Percentiles rank a stretch among this genome's conserved stretches.
phyloP scores from a whole-genome alignment of 2,888 invertebrate genomes.

The Amphipoea lucens region DNA sequence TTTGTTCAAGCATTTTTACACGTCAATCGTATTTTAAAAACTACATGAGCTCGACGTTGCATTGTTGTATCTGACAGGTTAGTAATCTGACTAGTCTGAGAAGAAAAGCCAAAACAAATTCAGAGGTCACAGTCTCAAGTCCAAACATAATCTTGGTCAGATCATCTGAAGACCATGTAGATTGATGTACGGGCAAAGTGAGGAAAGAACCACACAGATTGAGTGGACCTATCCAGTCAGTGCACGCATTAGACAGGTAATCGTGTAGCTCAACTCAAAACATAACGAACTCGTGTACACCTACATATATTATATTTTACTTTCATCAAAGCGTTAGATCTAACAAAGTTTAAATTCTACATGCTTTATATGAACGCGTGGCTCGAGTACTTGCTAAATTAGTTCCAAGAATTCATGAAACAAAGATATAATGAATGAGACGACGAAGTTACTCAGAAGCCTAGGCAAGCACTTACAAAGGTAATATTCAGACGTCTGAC shows the following conservation, averaged over 20 bases:
- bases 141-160: neutral
- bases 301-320: neutral
- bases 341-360: constrained; percentile 4
- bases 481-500: neutral
- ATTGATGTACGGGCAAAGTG: neutral
- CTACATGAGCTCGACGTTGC: neutral
- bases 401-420: constrained; percentile 17
- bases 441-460: neutral
- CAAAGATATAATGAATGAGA: constrained; percentile 2
- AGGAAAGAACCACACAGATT: too few species aligned
- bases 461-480: neutral
- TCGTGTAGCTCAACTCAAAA: neutral
- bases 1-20: neutral
- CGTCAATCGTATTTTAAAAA: neutral
- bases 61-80: neutral
- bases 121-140: neutral
- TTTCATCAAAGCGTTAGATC: neutral
- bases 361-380: neutral
- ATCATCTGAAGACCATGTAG: neutral
- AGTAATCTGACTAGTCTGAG: neutral
- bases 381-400: neutral
- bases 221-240: neutral
- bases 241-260: neutral
- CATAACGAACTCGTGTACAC: neutral
- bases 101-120: neutral